These are phyloP conservation scores for Hermaeophaga mercurialis DNA, from an alignment of 2,888 invertebrate species.

Conservation along the genomic window DNA sequence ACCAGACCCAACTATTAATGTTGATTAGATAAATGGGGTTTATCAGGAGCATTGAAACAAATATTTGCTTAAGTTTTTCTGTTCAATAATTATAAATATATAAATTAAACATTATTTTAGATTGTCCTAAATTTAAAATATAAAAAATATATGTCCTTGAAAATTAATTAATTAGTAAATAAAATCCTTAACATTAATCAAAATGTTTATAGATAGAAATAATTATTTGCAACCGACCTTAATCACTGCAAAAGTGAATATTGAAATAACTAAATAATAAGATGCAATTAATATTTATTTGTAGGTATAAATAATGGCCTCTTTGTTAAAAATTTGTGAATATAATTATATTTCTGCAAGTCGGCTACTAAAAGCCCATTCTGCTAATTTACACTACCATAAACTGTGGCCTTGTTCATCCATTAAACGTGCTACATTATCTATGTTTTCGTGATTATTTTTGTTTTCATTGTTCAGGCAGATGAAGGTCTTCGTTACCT, in stretches of 20 bases:
- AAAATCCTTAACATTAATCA: not conserved
- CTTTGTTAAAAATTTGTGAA: not conserved
- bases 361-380: conserved; percentile 15
- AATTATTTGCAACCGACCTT: not conserved
- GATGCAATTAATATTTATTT: conserved; percentile 1
- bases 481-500: conserved; percentile 30
- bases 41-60: too few relatives aligned
- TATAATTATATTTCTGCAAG: conserved; percentile 10
- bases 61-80: too few relatives aligned
- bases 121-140: too few relatives aligned
- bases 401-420: conserved; percentile 31
- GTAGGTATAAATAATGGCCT: not conserved
- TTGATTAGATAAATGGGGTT: too few relatives aligned
- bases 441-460: conserved; percentile 32
- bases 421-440: conserved; percentile 36
- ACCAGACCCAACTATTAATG: conserved; percentile 38
- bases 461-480: conserved; percentile 26
- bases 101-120: too few relatives aligned
- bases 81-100: too few relatives aligned
- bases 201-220: not conserved
- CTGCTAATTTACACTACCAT: conserved; percentile 49
- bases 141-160: too few relatives aligned
- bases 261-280: conserved; percentile 6
- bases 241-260: too few relatives aligned
- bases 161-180: not conserved